Evolutionary conservation across 2,113 vertebrate genomes (phyloP), one percentile per base, ranked within the genome.

Genomic region (Cyprinodon tularosa): DNA sequence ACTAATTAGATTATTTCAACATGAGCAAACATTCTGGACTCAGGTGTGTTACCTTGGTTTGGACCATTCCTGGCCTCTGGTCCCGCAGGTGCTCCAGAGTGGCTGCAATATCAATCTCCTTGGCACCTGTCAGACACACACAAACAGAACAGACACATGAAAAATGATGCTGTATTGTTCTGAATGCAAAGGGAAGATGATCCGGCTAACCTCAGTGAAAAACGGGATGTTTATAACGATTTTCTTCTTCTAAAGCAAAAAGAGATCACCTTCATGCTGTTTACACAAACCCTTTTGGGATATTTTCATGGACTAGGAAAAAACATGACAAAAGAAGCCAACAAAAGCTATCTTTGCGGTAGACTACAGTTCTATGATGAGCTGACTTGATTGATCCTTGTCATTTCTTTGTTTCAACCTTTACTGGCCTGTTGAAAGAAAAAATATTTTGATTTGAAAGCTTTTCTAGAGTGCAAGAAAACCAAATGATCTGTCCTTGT

Each of bases 81-180:
- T 99, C 98, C 85, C 98, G 89, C 91, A 99, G 93, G 91, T 99
- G 97, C 91, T 99, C 98, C 95, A 99, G 94, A 68, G 98, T 98
- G 37, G 97, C 98, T 22, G 98, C 97, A 71, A 99, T 99, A 91
- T 99, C 98, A 86, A 99, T 97, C 95, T 99, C 98, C 89, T 99
- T 99, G 91, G 97, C 97, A 89, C 98, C 98, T 99, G 94, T 88
- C 94, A 83, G 5, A 8, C 20, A 62, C 64, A 65, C 10, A 69
- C 40, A 83, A 4, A 82, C 15, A 86, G 4, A 71, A 50, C 2
- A 63, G 8, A 81, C 10, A 67, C 20, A 62, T 40, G 48, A 3
- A 57, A 40, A 1, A 44, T 3, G n/a, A 8, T 37, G 79, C 80
- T 81, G 89, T 91, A 91, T 86, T 83, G 89, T 90, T 92, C 88